Evolutionary conservation across 2,113 vertebrate genomes (phyloP), one percentile per base, ranked within the genome.

Genomic region (Lanius collurio): DNA sequence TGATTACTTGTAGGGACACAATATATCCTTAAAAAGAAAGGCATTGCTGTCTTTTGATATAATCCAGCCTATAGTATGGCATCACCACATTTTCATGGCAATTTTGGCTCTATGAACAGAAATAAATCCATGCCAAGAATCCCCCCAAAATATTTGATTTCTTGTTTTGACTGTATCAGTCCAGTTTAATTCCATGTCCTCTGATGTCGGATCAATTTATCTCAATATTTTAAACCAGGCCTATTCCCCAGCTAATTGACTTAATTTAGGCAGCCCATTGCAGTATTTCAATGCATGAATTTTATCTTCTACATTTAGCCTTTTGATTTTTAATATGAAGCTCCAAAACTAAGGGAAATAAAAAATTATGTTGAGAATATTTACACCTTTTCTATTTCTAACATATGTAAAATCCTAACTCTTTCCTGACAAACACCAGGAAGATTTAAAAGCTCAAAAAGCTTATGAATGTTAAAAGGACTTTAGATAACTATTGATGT

Each of bases 261-360:
- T 21, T 69, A 46, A 91, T 77, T 90, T 86, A 60, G 20, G 62
- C 35, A 53, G 20, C 6, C n/a, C 20, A 37, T 17, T 88, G 41
- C 31, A 86, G 24, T 57, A 83, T 80, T 81, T 60, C 35, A 60
- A 12, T 46, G 13, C 13, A 31, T 16, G 55, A 21, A 37, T 90
- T 78, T 93, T 0, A 33, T 57, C 50, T 84, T 87, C 50, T 82
- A 57, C 75, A 83, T 87, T 55, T 71, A 79, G 21, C 23, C 15
- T 33, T 67, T 75, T 79, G 30, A 56, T 93, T 94, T 88, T 88
- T 49, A 71, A 4, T 35, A 39, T 39, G 30, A 76, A 93, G 71
- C 14, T 62, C 4, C n/a, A 50, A 49, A 59, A 59, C 5, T 41
- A 82, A 87, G 17, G 13, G 22, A 84, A 89, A 76, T 65, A 60